Evolutionary conservation across 2,113 vertebrate genomes (phyloP), one percentile per base, ranked within the genome.

Genomic region (Sceloporus tristichus): DNA sequence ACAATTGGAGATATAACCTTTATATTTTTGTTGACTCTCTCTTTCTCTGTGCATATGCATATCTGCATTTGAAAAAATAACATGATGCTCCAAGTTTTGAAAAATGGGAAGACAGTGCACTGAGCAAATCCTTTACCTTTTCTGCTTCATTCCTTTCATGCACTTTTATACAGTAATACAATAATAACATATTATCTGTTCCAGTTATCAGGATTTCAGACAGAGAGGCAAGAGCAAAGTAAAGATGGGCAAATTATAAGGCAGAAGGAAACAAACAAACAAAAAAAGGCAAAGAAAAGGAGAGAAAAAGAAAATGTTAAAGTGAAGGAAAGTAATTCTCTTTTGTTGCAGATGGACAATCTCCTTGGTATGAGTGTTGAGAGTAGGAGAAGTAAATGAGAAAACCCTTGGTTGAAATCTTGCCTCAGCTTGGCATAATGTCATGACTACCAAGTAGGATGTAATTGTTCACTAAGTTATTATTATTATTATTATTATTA

Each of bases 131-230:
- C 84, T 13, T 48, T 79, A 0, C 1, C 59, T 83, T 23, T 85
- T 27, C 10, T 19, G 54, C 70, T 76, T 66, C 85, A 54, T 78
- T 4, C 77, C 66, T 77, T 10, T 4, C 94, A 88, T 92, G 88
- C 90, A 91, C 66, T 94, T 82, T 84, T 90, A 79, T 65, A 82
- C 77, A 76, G 53, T 74, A 92, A 91, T 76, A 6, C 48, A 48
- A 88, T 92, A 88, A 25, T 68, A 42, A 88, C 92, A 91, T 80
- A 94, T 95, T 95, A 96, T 95, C 94, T 96, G 88, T 92, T 92
- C 81, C 53, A 84, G 94, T n/a, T 38, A 79, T 78, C 70, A 40
- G 81, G 87, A 93, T 95, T 84, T 80, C 89, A 85, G 56, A 54
- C 90, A 48, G 40, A 84, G 54, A 73, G 23, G 74, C n/a, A 62